Conservation (phyloP, 2,888 invertebrate genomes). For the Catocala sponsa region DNA sequence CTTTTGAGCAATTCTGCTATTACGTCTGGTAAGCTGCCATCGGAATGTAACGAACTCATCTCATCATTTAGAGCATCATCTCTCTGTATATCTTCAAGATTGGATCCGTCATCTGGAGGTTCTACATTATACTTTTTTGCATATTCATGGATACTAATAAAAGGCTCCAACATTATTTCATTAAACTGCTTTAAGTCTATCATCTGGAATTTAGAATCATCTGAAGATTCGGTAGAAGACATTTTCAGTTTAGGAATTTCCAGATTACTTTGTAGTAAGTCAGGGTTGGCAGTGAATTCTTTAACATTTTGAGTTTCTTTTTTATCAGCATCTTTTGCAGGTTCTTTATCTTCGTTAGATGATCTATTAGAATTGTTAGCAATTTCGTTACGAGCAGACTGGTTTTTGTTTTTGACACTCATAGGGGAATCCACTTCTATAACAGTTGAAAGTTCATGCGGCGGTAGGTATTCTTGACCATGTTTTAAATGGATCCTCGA, state of each 20-base stretch:
- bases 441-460: constrained; percentile 91
- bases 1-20: constrained; percentile 86
- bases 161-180: constrained; percentile 83
- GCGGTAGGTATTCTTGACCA: constrained; percentile 67
- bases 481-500: constrained; percentile 74
- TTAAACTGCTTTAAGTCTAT: constrained; percentile 82
- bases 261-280: constrained; percentile 60
- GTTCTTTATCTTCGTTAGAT: constrained; percentile 31
- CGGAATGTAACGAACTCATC: constrained; percentile 79
- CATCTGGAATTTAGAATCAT: constrained; percentile 77
- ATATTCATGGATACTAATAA: constrained; percentile 83
- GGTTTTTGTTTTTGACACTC: constrained; percentile 80
- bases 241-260: constrained; percentile 47
- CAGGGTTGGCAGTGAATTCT: constrained; percentile 55
- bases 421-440: constrained; percentile 91
- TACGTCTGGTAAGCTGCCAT: constrained; percentile 84
- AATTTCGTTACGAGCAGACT: constrained; percentile 59
- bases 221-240: constrained; percentile 61
- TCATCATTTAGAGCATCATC: constrained; percentile 68
- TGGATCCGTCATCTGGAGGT: constrained; percentile 76
- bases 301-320: constrained; percentile 18
- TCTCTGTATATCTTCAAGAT: constrained; percentile 72
- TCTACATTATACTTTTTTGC: constrained; percentile 78
- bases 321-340: constrained; percentile 28
- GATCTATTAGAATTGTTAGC: constrained; percentile 46